These are phyloP conservation scores for Sycophila sp. DNA, from an alignment of 1,140 invertebrate species.

Conservation along the genomic window DNA sequence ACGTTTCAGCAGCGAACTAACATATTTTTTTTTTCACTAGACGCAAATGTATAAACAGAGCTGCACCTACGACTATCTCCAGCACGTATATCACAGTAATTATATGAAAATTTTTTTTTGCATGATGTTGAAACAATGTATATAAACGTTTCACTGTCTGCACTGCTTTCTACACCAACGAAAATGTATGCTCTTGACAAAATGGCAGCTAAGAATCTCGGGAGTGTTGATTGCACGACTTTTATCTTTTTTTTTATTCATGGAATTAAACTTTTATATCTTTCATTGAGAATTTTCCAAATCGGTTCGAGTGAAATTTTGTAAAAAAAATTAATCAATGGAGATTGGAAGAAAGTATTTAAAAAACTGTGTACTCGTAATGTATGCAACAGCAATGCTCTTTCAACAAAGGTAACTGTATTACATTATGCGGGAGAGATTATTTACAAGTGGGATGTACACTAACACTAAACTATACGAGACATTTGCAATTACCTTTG, in stretches of 20 bases:
- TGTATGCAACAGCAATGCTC: neutral
- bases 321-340: neutral
- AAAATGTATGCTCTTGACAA: conserved; percentile 2
- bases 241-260: neutral
- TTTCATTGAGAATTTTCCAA: neutral
- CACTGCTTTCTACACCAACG: neutral
- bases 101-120: neutral
- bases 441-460: neutral
- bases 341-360: neutral
- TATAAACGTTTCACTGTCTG: neutral
- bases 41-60: neutral
- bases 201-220: conserved; percentile 4
- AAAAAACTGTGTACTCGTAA: too few relatives aligned
- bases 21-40: conserved; percentile 12
- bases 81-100: conserved; percentile 7
- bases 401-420: neutral
- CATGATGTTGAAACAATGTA: neutral
- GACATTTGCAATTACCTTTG: neutral
- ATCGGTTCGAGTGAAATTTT: neutral
- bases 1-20: conserved; percentile 3
- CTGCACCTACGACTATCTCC: conserved; percentile 7
- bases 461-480: neutral
- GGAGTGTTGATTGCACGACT: conserved; percentile 21
- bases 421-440: neutral
- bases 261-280: too few relatives aligned